Evolutionary conservation across 2,797 vertebrate genomes (phyloP).

Genomic region (Taenioides sp.): DNA sequence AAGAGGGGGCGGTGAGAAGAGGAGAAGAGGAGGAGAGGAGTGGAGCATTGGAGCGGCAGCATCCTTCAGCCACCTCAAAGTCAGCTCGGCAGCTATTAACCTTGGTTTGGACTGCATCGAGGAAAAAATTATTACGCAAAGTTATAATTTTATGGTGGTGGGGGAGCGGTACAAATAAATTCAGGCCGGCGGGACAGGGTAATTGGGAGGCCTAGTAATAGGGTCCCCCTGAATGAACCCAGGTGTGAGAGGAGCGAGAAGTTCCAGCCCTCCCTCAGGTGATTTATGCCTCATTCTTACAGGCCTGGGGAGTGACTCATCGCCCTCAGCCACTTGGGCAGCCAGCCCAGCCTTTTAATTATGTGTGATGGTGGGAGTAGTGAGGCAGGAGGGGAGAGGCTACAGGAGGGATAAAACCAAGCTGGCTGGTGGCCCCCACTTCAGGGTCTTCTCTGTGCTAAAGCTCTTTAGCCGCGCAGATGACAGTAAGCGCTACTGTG

Average conservation of each 20-base stretch:
- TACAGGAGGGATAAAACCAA: conserved; percentile 62
- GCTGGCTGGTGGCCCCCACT: conserved; percentile 64
- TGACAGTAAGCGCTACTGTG: conserved; percentile 68
- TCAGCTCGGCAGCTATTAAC: conserved; percentile 78
- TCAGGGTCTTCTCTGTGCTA: conserved; percentile 62
- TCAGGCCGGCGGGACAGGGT: conserved; percentile 77
- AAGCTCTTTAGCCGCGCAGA: conserved; percentile 74
- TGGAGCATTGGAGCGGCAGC: conserved; percentile 44
- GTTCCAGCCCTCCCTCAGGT: conserved; percentile 64
- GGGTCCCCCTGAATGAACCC: conserved; percentile 69
- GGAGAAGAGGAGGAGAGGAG: conserved; percentile 45
- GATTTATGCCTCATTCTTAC: conserved; percentile 75
- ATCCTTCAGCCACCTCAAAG: conserved; percentile 76
- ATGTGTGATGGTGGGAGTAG: conserved; percentile 64
- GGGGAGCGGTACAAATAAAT: conserved; percentile 80
- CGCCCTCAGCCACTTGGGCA: conserved; percentile 74
- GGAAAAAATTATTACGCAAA: conserved; percentile 81
- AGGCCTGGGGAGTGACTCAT: conserved; percentile 76
- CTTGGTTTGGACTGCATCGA: conserved; percentile 77
- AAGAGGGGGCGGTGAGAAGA: conserved; percentile 42
- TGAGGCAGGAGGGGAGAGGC: conserved; percentile 44
- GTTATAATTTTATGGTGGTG: conserved; percentile 82
- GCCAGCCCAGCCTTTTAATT: conserved; percentile 75
- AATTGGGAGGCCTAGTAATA: conserved; percentile 80
- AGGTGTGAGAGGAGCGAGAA: conserved; percentile 71